These are phyloP conservation scores for Sminthopsis crassicaudata DNA, from an alignment of 2,113 vertebrate genomes.

Conservation along the genomic window DNA sequence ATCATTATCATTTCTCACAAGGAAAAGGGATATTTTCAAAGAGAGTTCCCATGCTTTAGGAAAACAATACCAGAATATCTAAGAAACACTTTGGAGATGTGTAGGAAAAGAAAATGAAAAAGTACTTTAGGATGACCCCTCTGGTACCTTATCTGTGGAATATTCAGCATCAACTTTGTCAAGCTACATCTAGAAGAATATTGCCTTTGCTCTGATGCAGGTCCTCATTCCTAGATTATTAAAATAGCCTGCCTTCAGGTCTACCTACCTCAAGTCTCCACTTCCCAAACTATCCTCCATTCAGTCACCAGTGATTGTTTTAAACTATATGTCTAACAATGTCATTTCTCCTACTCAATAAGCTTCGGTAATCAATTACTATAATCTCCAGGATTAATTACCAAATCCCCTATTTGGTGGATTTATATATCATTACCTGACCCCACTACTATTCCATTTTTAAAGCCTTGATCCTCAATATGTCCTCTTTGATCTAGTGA, in stretches of 20 bases:
- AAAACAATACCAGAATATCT: background rate
- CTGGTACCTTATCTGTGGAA: background rate
- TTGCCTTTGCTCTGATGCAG: background rate
- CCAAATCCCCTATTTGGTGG: background rate
- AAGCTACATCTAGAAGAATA: background rate
- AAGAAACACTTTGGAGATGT: background rate
- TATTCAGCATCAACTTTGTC: background rate
- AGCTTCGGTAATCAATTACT: no score
- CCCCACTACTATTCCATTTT: background rate
- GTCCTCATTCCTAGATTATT: background rate
- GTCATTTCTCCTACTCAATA: no score
- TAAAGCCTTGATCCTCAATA: background rate
- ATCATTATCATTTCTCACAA: no score
- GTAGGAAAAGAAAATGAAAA: background rate
- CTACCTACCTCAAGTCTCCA: no score
- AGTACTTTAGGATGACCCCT: background rate
- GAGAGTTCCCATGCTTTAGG: background rate
- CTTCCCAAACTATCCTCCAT: no score
- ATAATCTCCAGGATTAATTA: no score
- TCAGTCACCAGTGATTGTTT: no score
- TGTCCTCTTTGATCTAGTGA: background rate
- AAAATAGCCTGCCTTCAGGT: no score
- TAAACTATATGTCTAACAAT: no score
- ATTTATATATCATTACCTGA: background rate
- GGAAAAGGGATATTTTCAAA: no score